A percentile compares a stretch with the other conserved stretches of the same genome.
phyloP scores from a whole-genome alignment of 2,113 vertebrate genomes.

The Ariopsis seemanni region DNA sequence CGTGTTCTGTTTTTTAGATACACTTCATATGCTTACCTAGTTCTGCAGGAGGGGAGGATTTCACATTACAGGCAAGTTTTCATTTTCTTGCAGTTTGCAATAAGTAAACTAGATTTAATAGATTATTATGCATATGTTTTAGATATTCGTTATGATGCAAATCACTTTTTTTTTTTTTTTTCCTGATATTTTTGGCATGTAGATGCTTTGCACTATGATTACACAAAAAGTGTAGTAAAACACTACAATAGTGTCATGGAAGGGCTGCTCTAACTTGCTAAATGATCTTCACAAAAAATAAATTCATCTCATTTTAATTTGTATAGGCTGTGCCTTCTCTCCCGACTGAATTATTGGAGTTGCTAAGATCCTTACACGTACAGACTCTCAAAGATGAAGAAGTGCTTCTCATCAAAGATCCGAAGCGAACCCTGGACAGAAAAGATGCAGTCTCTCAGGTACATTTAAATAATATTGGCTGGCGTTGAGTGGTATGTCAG shows the following conservation, averaged over 20 bases:
- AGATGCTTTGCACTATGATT: not conserved
- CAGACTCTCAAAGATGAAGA: slow-evolving; percentile 87
- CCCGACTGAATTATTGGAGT: slow-evolving; percentile 82
- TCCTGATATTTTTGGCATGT: not conserved
- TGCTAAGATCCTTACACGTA: slow-evolving; percentile 84
- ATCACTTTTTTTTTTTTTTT: not conserved
- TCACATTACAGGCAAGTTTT: slow-evolving; percentile 78
- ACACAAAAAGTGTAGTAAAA: not conserved
- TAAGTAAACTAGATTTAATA: not conserved
- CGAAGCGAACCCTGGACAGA: slow-evolving; percentile 70
- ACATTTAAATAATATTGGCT: not conserved
- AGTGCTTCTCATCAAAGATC: slow-evolving; percentile 86
- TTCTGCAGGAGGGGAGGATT: slow-evolving; percentile 75
- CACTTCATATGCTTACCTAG: slow-evolving; percentile 85
- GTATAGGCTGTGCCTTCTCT: slow-evolving; percentile 74
- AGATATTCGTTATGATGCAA: not conserved
- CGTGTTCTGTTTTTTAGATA: slow-evolving; percentile 71
- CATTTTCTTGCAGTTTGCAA: not conserved
- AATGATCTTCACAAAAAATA: not conserved
- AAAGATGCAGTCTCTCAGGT: slow-evolving; percentile 68
- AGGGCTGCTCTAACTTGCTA: not conserved
- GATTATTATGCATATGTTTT: not conserved
- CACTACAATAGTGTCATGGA: not conserved
- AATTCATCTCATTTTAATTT: not conserved
- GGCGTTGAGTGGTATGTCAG: too few species aligned